Evolutionary conservation across 2,888 invertebrate species (phyloP), one percentile per base, ranked within the genome.

Genomic region (Pristionchus fissidentatus): DNA sequence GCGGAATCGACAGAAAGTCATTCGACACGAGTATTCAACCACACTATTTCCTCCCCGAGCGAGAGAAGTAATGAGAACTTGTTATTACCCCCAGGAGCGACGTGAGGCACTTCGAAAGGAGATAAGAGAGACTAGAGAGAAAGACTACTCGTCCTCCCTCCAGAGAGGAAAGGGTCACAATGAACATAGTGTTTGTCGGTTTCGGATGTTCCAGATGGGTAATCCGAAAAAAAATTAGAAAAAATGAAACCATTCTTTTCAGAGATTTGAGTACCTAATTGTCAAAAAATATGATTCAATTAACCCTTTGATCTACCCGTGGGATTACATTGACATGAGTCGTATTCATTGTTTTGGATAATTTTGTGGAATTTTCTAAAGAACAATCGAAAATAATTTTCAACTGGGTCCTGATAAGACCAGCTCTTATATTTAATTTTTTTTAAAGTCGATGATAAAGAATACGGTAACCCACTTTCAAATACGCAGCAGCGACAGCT

Each of bases 381-480:
- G n/a, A n/a, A n/a, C n/a, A n/a, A n/a, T n/a, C n/a, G n/a, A n/a
- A n/a, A n/a, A n/a, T n/a, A n/a, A n/a, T n/a, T n/a, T n/a, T n/a
- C n/a, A n/a, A n/a, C n/a, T n/a, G n/a, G n/a, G n/a, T n/a, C n/a
- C n/a, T n/a, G n/a, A n/a, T n/a, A n/a, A n/a, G n/a, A n/a, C n/a
- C n/a, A n/a, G n/a, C n/a, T n/a, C n/a, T n/a, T n/a, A n/a, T n/a
- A n/a, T n/a, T n/a, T n/a, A n/a, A n/a, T n/a, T n/a, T n/a, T n/a
- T n/a, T n/a, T n/a, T n/a, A n/a, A n/a, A n/a, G n/a, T n/a, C n/a
- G n/a, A n/a, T n/a, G n/a, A n/a, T n/a, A n/a, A n/a, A n/a, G n/a
- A n/a, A n/a, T n/a, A n/a, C n/a, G n/a, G n/a, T n/a, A n/a, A 49
- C 5, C 10, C 43, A 90, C 90, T 86, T 91, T 90, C 13, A 91